phyloP scores from a whole-genome alignment of 37 sponge, comb jelly and placozoan species.

The Oscarella lobularis region DNA sequence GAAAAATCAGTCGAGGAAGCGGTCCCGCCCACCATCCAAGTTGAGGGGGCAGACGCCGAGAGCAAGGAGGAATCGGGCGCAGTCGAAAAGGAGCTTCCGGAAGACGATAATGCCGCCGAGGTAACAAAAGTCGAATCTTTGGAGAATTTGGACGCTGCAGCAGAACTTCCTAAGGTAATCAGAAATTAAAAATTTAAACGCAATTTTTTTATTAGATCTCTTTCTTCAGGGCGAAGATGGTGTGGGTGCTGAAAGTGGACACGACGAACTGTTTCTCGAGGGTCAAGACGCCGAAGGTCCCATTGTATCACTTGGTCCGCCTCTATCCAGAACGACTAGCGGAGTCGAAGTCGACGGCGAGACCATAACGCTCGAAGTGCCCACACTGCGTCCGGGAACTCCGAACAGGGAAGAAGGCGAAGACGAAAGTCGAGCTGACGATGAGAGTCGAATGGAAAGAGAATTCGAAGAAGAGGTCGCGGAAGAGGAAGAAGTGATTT shows the following conservation, averaged over 20 bases:
- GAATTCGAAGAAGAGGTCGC: constrained; percentile 18
- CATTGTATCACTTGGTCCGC: not conserved
- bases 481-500: constrained; percentile 27
- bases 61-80: not conserved
- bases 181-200: no score
- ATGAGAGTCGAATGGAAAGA: constrained; percentile 25
- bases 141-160: no score
- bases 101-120: not conserved
- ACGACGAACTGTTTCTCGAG: not conserved
- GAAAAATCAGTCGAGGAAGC: not conserved
- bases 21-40: not conserved
- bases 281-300: not conserved
- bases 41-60: not conserved
- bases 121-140: no score
- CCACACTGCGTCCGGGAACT: not conserved
- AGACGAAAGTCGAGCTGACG: constrained; percentile 8
- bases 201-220: no score
- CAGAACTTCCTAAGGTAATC: no score
- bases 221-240: no score
- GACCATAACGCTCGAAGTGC: not conserved
- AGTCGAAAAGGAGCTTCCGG: not conserved
- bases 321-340: not conserved
- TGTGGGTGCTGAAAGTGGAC: no score
- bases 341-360: not conserved
- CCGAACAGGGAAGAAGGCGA: constrained; percentile 8